Percentiles rank a stretch among this genome's conserved stretches.
Evolutionary conservation across 2,888 invertebrate species (phyloP).

Genomic region (Acanthosepion esculentum): DNA sequence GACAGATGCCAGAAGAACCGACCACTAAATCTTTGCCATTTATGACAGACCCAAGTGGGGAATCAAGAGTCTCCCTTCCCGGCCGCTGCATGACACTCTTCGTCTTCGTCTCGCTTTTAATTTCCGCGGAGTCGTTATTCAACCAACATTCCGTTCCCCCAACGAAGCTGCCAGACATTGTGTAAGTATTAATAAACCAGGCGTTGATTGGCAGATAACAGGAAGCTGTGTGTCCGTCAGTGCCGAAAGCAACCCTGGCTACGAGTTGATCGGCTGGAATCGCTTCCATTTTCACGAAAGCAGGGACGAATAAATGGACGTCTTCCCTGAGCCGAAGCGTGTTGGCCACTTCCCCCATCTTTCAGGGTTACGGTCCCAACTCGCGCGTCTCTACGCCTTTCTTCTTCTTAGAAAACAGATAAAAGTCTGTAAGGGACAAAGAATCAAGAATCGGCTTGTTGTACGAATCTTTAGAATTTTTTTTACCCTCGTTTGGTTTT

Average conservation of each 20-base stretch:
- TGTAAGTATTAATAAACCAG: slow-evolving; percentile 22
- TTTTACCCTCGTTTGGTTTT: background rate
- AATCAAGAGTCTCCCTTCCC: background rate
- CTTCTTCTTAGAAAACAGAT: background rate
- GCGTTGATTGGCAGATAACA: slow-evolving; percentile 21
- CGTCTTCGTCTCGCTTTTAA: background rate
- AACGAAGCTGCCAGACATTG: background rate
- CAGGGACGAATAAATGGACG: background rate
- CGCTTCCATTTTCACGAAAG: background rate
- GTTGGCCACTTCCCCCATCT: background rate
- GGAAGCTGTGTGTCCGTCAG: background rate
- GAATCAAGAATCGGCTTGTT: background rate
- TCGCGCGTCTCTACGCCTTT: no score
- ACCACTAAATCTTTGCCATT: background rate
- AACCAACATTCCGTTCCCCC: background rate
- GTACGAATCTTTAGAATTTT: background rate
- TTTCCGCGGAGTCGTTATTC: background rate
- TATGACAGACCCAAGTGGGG: slow-evolving; percentile 5
- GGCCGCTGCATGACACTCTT: background rate
- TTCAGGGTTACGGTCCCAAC: no score
- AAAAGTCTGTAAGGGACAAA: background rate
- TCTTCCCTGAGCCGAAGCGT: background rate
- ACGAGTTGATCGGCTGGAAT: background rate
- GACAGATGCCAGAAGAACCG: slow-evolving; percentile 33
- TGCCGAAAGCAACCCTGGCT: background rate